Base-by-base conservation (phyloP, 37 sponge, comb jelly and placozoan genomes). In the Eunapius fragilis region DNA sequence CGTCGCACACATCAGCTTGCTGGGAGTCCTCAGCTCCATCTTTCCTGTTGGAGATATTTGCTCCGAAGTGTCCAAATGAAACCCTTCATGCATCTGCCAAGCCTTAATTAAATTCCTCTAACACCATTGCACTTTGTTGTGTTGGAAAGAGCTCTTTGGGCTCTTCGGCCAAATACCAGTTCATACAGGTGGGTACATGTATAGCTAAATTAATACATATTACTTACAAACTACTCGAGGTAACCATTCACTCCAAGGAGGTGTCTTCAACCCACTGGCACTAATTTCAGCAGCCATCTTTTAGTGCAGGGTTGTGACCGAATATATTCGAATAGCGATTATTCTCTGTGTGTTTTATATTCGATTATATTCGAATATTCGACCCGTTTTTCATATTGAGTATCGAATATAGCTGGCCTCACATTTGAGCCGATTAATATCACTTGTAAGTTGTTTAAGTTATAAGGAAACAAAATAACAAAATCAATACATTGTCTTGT, bases 281-380 rank as follows among this genome's bases (percentile, higher is more conserved):
- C 49, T 78, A 28, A 78, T 41, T 49, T 78, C 79, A 48, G 79
- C 37, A 25, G 79, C 79, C 24, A 78, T 41, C 79, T 41, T 78
- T 49, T 78, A 48, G 30, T 78, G 47, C 6, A 19, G 58, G 58
- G 6, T 58, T 58, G 58, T 41, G 41, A 41, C 41, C 41, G 41
- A 41, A 41, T 41, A 41, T 41, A 41, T 41, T 41, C 41, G 41
- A 41, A 41, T 41, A 41, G 41, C 41, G 41, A 41, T 41, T 41
- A 41, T 41, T 41, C 41, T 41, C 41, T 41, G 41, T 41, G 41
- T 41, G 41, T 41, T 41, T 41, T 41, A 41, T 41, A 41, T 41
- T 41, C 41, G 41, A 41, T 9, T 41, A 41, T 41, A 41, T 41
- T 41, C 41, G 41, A 41, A 41, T 41, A 41, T 41, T 41, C 41